Percentiles rank a stretch among this genome's conserved stretches.
Conservation (phyloP, 2,797 vertebrate species). For the Pangasius sanitwongsei region DNA sequence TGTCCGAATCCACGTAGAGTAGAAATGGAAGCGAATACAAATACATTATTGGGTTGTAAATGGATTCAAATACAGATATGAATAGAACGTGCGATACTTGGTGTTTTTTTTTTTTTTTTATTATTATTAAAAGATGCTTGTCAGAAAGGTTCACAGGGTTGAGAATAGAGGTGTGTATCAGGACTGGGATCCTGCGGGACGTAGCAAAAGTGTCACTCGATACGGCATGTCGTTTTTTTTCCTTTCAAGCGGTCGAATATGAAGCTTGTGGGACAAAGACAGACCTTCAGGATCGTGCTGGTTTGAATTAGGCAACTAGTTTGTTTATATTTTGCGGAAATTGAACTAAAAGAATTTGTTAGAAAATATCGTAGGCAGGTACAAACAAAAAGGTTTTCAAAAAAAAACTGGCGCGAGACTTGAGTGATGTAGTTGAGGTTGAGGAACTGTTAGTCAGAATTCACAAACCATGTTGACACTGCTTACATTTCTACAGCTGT, state of each 20-base stretch:
- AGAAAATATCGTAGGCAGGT: background rate
- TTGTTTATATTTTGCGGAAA: background rate
- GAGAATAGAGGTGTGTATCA: background rate
- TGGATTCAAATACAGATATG: background rate
- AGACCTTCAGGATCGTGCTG: background rate
- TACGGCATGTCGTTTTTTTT: background rate
- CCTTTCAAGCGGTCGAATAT: background rate
- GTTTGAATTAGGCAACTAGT: background rate
- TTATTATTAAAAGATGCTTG: background rate
- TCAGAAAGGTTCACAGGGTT: background rate
- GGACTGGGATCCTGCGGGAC: background rate
- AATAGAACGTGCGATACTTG: background rate
- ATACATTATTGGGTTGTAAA: background rate
- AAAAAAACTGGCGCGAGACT: background rate
- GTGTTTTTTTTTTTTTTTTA: background rate
- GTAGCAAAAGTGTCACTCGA: background rate
- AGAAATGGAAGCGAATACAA: too few relatives aligned
- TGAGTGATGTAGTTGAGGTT: background rate
- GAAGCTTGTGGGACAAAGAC: background rate
- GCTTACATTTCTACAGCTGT: background rate
- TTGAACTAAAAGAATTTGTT: background rate
- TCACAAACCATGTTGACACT: background rate
- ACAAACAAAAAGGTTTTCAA: background rate
- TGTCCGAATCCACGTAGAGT: background rate
- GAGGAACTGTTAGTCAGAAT: background rate